A percentile compares a stretch with the other conserved stretches of the same genome.
Conservation (phyloP, 2,113 vertebrate species). For the Corynorhinus townsendii region DNA sequence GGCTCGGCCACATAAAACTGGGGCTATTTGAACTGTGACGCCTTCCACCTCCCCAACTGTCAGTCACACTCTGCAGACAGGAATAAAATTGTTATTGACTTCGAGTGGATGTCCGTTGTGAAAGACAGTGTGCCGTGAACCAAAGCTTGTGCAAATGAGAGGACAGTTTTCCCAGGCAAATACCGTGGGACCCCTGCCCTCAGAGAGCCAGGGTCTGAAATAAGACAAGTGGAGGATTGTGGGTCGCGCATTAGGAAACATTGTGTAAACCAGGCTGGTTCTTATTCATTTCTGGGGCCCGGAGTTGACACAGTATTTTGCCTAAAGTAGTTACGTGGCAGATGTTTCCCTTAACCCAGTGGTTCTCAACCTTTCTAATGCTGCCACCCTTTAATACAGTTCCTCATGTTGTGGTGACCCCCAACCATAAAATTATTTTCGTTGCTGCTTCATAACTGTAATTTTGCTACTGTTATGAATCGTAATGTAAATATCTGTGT, state of each 20-base stretch:
- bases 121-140: background rate
- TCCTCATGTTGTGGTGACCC: too few species aligned
- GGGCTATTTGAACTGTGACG: background rate
- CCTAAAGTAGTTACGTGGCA: background rate
- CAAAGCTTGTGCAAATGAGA: background rate
- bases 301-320: background rate
- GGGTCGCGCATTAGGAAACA: accelerated
- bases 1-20: accelerated
- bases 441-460: too few species aligned
- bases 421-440: too few species aligned
- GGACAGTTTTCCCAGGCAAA: background rate
- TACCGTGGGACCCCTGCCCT: accelerated
- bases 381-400: too few species aligned
- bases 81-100: background rate
- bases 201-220: background rate
- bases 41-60: background rate
- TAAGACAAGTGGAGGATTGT: background rate
- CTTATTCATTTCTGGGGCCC: background rate
- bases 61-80: background rate
- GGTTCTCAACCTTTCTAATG: too few species aligned
- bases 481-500: too few species aligned
- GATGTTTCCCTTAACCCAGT: background rate
- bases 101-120: accelerated
- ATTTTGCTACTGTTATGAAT: too few species aligned
- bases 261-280: accelerated